Percentiles rank a stretch among this genome's conserved stretches.
Evolutionary conservation across 1,140 invertebrate species (phyloP).

Genomic region (Temnothorax longispinosus): DNA sequence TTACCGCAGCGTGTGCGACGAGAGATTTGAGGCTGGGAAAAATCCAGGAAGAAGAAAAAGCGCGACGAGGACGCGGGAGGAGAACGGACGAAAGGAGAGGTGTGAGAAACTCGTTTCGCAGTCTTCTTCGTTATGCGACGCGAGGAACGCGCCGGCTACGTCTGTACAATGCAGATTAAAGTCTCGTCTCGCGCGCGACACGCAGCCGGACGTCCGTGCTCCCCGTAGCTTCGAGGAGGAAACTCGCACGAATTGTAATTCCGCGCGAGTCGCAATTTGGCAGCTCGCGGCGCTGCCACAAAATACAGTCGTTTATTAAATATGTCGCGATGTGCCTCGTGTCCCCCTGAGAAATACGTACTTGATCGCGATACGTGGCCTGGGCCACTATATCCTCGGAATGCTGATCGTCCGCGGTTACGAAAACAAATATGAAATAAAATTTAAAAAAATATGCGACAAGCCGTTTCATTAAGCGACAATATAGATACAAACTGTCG

Average conservation of each 20-base stretch:
- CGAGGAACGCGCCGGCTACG: constrained; percentile 2
- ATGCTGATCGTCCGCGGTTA: not conserved
- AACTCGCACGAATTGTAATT: constrained; percentile 7
- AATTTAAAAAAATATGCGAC: not conserved
- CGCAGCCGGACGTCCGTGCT: not conserved
- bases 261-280: constrained; percentile 3
- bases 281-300: not conserved
- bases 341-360: not conserved
- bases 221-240: not conserved
- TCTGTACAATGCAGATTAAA: constrained; percentile 39
- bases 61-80: no score
- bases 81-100: not conserved
- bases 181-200: not conserved
- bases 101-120: constrained; percentile 27
- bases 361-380: not conserved
- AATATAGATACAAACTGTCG: not conserved
- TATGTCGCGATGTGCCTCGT: constrained; percentile 5
- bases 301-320: constrained; percentile 18
- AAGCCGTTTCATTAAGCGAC: not conserved
- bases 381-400: not conserved
- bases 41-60: not conserved
- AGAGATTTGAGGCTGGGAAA: not conserved
- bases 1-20: not conserved
- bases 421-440: not conserved
- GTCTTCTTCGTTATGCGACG: constrained; percentile 23